A percentile compares a stretch with the other conserved stretches of the same genome.
phyloP scores from a whole-genome alignment of 2,113 vertebrate species.

The Ceyx margarethae region DNA sequence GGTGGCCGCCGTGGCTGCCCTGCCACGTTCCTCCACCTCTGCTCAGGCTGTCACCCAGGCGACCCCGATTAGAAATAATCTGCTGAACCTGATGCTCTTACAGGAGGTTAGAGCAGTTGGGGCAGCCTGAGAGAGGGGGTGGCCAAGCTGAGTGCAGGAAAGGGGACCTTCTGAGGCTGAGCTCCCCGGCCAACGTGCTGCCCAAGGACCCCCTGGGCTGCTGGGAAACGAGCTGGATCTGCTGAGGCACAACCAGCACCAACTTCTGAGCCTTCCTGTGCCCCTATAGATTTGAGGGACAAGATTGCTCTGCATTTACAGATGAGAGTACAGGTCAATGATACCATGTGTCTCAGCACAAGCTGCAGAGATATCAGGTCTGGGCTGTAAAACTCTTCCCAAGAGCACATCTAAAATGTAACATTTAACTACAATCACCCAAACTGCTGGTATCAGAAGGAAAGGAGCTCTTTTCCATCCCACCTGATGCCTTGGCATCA shows the following conservation, averaged over 20 bases:
- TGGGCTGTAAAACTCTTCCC: background rate
- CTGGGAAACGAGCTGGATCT: background rate
- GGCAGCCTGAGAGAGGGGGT: background rate
- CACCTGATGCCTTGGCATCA: background rate
- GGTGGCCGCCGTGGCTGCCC: accelerated
- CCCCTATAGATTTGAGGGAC: background rate
- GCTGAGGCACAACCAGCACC: background rate
- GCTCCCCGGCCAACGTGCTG: background rate
- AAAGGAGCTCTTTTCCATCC: background rate
- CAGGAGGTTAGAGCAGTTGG: background rate
- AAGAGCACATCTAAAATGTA: background rate
- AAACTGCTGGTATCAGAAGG: background rate
- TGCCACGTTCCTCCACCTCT: background rate
- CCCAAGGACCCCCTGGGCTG: background rate
- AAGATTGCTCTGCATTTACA: background rate
- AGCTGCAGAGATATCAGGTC: no score
- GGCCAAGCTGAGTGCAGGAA: background rate
- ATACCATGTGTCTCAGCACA: accelerated
- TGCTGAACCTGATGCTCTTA: background rate
- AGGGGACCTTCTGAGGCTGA: accelerated
- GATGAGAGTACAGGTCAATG: background rate
- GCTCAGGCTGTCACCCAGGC: accelerated
- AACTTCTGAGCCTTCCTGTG: background rate
- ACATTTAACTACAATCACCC: background rate
- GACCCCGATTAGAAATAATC: background rate